Evolutionary conservation across 1,140 invertebrate species (phyloP), one percentile per base, ranked within the genome.

Genomic region (Latrodectus geometricus): DNA sequence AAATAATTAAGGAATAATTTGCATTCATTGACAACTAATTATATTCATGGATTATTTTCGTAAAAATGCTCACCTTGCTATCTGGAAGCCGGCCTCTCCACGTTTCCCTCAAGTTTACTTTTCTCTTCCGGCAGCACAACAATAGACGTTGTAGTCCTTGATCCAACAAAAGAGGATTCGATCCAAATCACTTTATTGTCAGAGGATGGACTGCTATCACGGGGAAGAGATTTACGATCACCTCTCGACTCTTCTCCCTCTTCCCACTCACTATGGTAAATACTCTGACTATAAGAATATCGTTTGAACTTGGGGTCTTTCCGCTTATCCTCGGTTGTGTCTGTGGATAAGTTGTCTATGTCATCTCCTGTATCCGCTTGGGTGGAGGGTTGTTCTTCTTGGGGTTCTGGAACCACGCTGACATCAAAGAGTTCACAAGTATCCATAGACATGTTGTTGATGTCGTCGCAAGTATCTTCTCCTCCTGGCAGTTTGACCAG

Each of bases 131-230:
- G 85, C 48, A 86, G 61, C 14, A 88, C 87, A 48, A 76, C 54
- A n/a, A 88, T 82, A 0, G 87, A 88, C 14, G 87, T 88, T 8
- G 87, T 88, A 49, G 87, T 80, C 54, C 81, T 84, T 12, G 76
- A 80, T 17, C 87, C 87, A 35, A 88, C 87, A 61, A 88, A 88
- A 5, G 87, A 88, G 4, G 87, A 88, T 65, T 88, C 87, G 56
- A 88, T 88, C 87, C 87, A 88, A 23, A 88, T 75, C 8, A 88
- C 75, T 50, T 84, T 84, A 66, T 75, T n/a, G 21, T 78, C 74
- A 20, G 20, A 8, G 8, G 83, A 72, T 35, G 83, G 70, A 9
- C 65, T 65, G 56, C 75, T 78, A 7, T 77, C 65, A 14, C 65
- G 56, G 17, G 50, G 15, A 5, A 54, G 9, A 23, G 35, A 12